Evolutionary conservation across 2,888 invertebrate genomes (phyloP).

Genomic region (Pantelozetes paolii): DNA sequence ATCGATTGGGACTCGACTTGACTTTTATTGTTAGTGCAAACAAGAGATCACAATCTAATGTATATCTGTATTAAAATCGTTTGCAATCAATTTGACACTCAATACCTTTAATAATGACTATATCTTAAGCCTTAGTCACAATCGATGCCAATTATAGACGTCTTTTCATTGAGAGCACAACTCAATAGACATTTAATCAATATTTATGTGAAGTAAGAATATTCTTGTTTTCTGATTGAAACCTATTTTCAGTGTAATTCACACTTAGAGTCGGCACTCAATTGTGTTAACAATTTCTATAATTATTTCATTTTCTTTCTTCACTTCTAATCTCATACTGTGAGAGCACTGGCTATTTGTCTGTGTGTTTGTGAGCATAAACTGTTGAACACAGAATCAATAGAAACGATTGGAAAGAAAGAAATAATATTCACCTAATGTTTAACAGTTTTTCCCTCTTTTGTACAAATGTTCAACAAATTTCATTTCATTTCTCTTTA

Average conservation of each 20-base stretch:
- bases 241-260: neutral
- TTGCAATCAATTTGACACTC: constrained; percentile 11
- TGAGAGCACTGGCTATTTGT: neutral
- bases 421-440: constrained; percentile 1
- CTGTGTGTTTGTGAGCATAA: neutral
- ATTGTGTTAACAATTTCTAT: neutral
- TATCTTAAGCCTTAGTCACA: neutral
- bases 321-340: neutral
- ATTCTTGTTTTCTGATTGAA: constrained; percentile 4
- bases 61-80: constrained; percentile 20
- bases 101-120: neutral
- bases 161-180: neutral
- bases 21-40: neutral
- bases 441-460: neutral
- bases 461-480: neutral
- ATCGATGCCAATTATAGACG: constrained; percentile 4
- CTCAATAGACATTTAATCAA: neutral
- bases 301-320: neutral
- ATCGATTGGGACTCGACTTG: constrained; percentile 19
- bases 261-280: neutral
- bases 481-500: neutral
- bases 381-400: neutral
- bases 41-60: constrained; percentile 23
- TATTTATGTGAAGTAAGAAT: neutral
- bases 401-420: neutral